Evolutionary conservation across 2,888 invertebrate species (phyloP).

Genomic region (Scaptodrosophila latifasciaeformis): DNA sequence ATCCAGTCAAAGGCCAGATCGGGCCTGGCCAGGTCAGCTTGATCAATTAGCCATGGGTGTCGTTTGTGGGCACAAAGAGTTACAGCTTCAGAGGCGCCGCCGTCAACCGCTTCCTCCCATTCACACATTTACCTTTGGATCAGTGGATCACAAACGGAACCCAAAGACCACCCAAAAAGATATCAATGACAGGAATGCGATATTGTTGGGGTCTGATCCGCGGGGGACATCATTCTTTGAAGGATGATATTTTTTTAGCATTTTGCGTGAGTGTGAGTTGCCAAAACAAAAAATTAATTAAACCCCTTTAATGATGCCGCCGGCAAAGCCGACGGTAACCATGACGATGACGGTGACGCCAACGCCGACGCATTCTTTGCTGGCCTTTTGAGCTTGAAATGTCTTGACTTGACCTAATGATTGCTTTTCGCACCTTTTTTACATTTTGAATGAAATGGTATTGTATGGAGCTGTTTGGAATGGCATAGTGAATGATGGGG

Average conservation of each 20-base stretch:
- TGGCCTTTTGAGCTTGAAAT: conserved; percentile 11
- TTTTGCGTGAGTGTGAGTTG: conserved; percentile 37
- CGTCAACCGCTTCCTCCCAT: conserved; percentile 12
- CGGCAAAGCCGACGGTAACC: conserved; percentile 23
- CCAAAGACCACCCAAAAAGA: conserved; percentile 58
- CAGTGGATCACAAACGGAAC: conserved; percentile 14
- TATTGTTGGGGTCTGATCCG: conserved; percentile 2
- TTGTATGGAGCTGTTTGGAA: not conserved
- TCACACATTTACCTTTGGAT: conserved; percentile 4
- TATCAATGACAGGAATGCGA: not conserved
- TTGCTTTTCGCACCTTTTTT: conserved; percentile 63
- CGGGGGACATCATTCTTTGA: conserved; percentile 33
- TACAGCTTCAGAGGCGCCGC: conserved; percentile 66
- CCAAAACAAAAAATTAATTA: conserved; percentile 52
- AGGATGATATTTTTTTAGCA: conserved; percentile 44
- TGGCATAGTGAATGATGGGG: not conserved
- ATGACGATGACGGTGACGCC: too few species aligned
- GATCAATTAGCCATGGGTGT: conserved; percentile 66
- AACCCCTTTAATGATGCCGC: conserved; percentile 64
- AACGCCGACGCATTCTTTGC: too few species aligned
- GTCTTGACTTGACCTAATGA: conserved; percentile 43
- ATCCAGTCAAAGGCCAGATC: conserved; percentile 54
- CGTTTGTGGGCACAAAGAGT: conserved; percentile 33
- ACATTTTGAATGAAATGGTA: too few species aligned
- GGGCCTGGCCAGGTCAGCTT: conserved; percentile 54